Base-by-base conservation (phyloP, 1,140 invertebrate genomes). In the Euura lappo region DNA sequence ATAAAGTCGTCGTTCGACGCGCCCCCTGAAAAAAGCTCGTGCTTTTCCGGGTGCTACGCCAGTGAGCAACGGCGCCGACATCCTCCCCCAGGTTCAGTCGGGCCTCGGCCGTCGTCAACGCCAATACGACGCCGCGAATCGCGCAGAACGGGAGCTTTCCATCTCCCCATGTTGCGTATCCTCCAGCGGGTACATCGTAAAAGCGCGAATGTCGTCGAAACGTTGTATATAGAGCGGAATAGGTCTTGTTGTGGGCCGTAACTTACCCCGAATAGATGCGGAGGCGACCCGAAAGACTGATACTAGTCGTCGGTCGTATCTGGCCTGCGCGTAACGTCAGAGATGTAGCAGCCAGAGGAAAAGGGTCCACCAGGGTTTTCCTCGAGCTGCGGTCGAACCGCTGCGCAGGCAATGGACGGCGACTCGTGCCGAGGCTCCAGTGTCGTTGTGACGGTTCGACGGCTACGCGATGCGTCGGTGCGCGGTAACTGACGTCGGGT, bases 31-130 rank as follows among this genome's bases (percentile, higher is more conserved):
- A 81, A 80, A 82, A 79, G 74, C 80, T 74, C 73, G 51, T 70
- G 80, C 75, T 84, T 86, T 85, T 85, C 84, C 84, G 80, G 81
- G 82, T 81, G 83, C 79, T 87, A 86, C 86, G 84, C 84, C 83
- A 85, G 84, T 85, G 85, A 78, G 79, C 79, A 70, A 46, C 75
- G 77, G 83, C 83, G 77, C 78, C 81, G 79, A 79, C 78, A 76
- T 75, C 72, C 76, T 77, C 78, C 44, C 42, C 60, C 43, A 44
- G 51, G 83, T 82, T 84, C 83, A 86, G 86, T 86, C 84, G 85
- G 85, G 81, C 86, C 85, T 85, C 86, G 84, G 81, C 84, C 82
- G 84, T 79, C 86, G 84, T 84, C 82, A 86, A 86, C 85, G 83
- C 84, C 79, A 82, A 86, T 85, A 85, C 85, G 82, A 78, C 80